phyloP scores from a whole-genome alignment of 92 coral and sea anemone species.

The Micromussa lordhowensis region DNA sequence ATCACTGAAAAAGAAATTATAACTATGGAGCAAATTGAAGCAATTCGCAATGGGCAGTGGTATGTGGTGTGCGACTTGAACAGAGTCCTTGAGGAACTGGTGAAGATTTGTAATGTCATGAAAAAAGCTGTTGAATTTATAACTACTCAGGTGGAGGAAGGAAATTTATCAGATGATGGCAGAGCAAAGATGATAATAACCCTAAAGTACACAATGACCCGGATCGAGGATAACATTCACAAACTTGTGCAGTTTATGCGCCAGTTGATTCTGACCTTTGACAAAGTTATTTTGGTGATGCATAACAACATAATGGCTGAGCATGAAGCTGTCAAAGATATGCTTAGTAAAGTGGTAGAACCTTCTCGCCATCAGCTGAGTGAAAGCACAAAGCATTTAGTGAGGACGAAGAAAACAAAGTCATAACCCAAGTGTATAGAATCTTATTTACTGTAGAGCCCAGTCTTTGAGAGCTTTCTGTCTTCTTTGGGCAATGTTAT shows the following conservation, averaged over 20 bases:
- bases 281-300: slow-evolving; percentile 87
- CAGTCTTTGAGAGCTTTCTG: background rate
- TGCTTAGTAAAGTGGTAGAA: slow-evolving; percentile 80
- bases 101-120: slow-evolving; percentile 67
- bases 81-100: slow-evolving; percentile 69
- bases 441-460: slow-evolving; percentile 15
- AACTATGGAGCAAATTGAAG: slow-evolving; percentile 69
- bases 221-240: slow-evolving; percentile 75
- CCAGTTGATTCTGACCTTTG: slow-evolving; percentile 85
- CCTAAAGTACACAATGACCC: slow-evolving; percentile 74
- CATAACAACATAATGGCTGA: slow-evolving; percentile 77
- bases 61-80: slow-evolving; percentile 74
- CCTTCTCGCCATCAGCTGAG: slow-evolving; percentile 71
- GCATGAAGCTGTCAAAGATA: slow-evolving; percentile 83
- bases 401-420: slow-evolving; percentile 58
- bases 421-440: background rate
- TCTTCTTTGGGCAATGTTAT: background rate
- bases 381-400: slow-evolving; percentile 78
- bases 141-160: slow-evolving; percentile 49
- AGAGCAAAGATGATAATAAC: slow-evolving; percentile 70
- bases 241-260: slow-evolving; percentile 85
- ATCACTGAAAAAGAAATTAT: background rate
- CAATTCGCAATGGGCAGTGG: slow-evolving; percentile 80
- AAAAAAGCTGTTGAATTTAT: slow-evolving; percentile 54
- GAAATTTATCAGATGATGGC: slow-evolving; percentile 56